A percentile compares a stretch with the other conserved stretches of the same genome.
Conservation (phyloP, 1,140 invertebrate species). For the Daktulosphaira vitifoliae region DNA sequence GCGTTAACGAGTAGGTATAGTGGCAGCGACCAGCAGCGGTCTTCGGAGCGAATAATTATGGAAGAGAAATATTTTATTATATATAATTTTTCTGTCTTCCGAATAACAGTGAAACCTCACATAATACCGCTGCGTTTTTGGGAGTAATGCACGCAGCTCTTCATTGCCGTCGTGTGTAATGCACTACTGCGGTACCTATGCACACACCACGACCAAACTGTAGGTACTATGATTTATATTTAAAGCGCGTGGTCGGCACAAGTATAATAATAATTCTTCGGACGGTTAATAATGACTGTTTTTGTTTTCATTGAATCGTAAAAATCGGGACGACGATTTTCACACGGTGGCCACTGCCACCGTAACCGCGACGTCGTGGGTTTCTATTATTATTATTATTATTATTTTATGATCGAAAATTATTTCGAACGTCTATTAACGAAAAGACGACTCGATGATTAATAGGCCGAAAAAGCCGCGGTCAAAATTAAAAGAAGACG, state of each 20-base stretch:
- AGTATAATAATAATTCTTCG: background rate
- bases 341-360: conserved; percentile 19
- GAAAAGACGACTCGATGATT: conserved; percentile 1
- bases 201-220: background rate
- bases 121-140: background rate
- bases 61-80: conserved; percentile 7
- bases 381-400: conserved; percentile 20
- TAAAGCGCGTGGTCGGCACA: too few relatives aligned
- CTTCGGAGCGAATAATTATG: conserved; percentile 24
- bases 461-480: conserved; percentile 29
- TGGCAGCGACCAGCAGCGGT: background rate
- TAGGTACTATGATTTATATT: too few relatives aligned
- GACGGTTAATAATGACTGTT: background rate
- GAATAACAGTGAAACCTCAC: background rate
- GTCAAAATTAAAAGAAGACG: conserved; percentile 25
- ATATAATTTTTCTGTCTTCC: background rate
- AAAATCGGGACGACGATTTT: conserved; percentile 26
- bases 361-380: conserved; percentile 10
- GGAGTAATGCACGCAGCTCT: too few relatives aligned
- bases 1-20: conserved; percentile 8
- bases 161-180: background rate
- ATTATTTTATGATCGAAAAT: conserved; percentile 9
- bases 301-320: conserved; percentile 24
- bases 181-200: too few relatives aligned
- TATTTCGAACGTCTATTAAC: conserved; percentile 24